Conservation (phyloP, 1,140 invertebrate species). For the Habropoda laboriosa region DNA sequence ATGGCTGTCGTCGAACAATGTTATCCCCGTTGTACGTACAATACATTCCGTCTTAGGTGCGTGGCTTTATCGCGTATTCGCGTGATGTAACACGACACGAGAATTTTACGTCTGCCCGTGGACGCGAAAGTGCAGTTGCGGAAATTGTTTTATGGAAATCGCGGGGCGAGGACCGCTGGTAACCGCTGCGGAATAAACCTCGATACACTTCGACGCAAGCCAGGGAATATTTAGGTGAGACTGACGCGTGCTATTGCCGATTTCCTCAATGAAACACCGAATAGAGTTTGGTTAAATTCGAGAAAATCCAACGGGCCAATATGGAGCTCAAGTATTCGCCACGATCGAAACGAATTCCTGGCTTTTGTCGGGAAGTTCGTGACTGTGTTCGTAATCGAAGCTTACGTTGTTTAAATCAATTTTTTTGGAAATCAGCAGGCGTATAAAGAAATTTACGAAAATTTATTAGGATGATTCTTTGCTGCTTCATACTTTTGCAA, state of each 20-base stretch:
- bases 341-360: no score
- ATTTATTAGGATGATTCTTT: no score
- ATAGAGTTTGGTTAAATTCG: not conserved
- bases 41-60: not conserved
- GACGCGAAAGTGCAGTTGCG: slow-evolving; percentile 33
- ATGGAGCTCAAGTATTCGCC: no score
- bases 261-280: not conserved
- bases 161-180: not conserved
- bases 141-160: slow-evolving; percentile 46
- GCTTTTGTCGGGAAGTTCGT: no score
- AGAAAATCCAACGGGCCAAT: not conserved
- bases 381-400: no score
- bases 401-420: no score
- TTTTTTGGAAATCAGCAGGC: no score
- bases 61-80: slow-evolving; percentile 31
- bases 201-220: slow-evolving; percentile 21
- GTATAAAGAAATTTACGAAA: no score
- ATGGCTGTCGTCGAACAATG: not conserved
- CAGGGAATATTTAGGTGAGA: not conserved
- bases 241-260: slow-evolving; percentile 1
- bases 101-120: slow-evolving; percentile 21
- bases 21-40: not conserved
- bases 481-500: no score
- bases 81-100: slow-evolving; percentile 33
- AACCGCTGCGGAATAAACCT: not conserved